These are phyloP conservation scores for Taphrorychus bicolor DNA, from an alignment of 2,888 invertebrate species.

Conservation along the genomic window DNA sequence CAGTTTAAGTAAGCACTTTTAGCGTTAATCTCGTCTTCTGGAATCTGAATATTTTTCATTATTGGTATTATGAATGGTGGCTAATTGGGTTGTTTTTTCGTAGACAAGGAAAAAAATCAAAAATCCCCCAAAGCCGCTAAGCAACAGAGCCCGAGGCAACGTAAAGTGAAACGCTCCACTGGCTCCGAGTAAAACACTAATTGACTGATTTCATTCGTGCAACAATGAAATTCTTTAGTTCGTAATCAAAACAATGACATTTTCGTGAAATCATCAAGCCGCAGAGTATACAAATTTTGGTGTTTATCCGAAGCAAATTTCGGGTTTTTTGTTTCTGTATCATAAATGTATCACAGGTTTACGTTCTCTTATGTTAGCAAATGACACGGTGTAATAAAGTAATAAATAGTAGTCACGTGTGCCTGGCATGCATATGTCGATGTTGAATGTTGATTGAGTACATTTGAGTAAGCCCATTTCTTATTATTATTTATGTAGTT, in stretches of 20 bases:
- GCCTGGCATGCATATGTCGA: not conserved
- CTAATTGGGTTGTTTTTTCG: conserved; percentile 42
- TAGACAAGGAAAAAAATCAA: conserved; percentile 54
- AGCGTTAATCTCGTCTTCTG: not conserved
- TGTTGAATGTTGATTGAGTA: not conserved
- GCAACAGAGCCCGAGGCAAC: conserved; percentile 75
- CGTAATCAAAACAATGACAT: conserved; percentile 15
- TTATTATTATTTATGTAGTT: conserved; percentile 16
- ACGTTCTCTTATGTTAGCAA: no score
- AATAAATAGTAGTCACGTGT: not conserved
- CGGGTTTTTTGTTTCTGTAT: not conserved
- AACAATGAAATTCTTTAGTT: conserved; percentile 8
- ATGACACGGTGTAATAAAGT: not conserved
- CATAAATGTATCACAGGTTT: not conserved
- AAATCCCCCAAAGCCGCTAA: conserved; percentile 52
- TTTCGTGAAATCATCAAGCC: conserved; percentile 11
- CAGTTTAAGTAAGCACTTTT: conserved; percentile 75
- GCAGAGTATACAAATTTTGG: not conserved
- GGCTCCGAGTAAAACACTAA: conserved; percentile 64
- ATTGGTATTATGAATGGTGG: no score
- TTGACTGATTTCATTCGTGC: conserved; percentile 1
- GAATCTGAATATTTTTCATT: no score
- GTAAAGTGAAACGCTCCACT: conserved; percentile 77
- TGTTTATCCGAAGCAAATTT: not conserved
- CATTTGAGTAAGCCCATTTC: conserved; percentile 5